These are phyloP conservation scores for Willisornis vidua DNA, from an alignment of 2,113 vertebrate genomes.

Conservation along the genomic window DNA sequence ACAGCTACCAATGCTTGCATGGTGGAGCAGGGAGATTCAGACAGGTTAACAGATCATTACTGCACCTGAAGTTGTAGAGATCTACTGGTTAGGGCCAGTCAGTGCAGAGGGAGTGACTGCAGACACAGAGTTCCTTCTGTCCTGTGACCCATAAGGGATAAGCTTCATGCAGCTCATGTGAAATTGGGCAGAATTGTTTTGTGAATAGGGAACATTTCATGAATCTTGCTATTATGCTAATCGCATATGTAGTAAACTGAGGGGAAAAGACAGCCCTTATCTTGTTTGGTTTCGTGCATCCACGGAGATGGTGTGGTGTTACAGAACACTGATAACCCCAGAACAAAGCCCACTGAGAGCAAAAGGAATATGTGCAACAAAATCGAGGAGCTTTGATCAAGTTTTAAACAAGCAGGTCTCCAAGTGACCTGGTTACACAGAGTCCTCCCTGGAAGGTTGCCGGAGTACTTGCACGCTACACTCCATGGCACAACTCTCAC, in stretches of 20 bases:
- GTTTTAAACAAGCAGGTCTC: background rate
- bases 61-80: background rate
- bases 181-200: background rate
- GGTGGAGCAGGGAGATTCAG: background rate
- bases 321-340: background rate
- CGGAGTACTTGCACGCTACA: background rate
- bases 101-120: background rate
- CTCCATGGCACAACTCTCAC: background rate
- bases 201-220: background rate
- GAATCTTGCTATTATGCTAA: background rate
- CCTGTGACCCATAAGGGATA: background rate
- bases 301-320: background rate
- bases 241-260: background rate
- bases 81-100: background rate
- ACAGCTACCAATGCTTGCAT: background rate
- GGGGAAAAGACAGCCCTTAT: background rate
- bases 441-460: background rate
- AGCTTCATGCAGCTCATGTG: background rate
- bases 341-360: background rate
- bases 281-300: background rate
- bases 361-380: background rate
- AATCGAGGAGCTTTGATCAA: background rate
- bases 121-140: background rate
- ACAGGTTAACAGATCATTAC: background rate
- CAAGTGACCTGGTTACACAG: background rate